phyloP scores from a whole-genome alignment of 37 sponge, comb jelly and placozoan species.

The Halisarca cf. caerulea region DNA sequence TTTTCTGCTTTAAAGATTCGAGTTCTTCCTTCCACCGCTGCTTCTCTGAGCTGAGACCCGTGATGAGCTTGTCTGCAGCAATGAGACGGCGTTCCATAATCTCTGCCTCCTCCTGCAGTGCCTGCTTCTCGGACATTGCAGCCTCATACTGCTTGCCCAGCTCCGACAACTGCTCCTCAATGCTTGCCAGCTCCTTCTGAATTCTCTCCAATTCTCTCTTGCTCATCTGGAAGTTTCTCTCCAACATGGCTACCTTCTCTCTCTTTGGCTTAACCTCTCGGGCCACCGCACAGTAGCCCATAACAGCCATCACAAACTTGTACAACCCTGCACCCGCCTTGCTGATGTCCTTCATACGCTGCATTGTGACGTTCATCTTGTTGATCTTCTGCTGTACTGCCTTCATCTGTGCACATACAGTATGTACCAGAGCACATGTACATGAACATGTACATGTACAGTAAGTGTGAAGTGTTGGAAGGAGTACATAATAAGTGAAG shows the following conservation, averaged over 20 bases:
- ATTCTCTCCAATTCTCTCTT: slow-evolving; percentile 97
- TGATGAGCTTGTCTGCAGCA: slow-evolving; percentile 97
- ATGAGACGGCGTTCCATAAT: slow-evolving; percentile 93
- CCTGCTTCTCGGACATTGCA: slow-evolving; percentile 91
- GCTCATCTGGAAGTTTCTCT: slow-evolving; percentile 90
- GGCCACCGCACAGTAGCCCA: slow-evolving; percentile 97
- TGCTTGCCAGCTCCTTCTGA: slow-evolving; percentile 78
- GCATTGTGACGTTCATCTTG: slow-evolving; percentile 75
- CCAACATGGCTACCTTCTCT: slow-evolving; percentile 95
- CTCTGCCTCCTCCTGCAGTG: slow-evolving; percentile 94
- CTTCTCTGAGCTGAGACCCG: slow-evolving; percentile 97
- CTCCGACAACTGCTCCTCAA: slow-evolving; percentile 78
- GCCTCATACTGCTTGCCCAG: slow-evolving; percentile 89
- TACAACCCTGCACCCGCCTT: slow-evolving; percentile 94
- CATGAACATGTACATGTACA: background rate
- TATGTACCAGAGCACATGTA: background rate
- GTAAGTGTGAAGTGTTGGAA: background rate
- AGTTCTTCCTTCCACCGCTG: slow-evolving; percentile 91
- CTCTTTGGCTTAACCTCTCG: slow-evolving; percentile 98
- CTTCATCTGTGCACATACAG: slow-evolving; percentile 48
- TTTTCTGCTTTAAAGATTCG: slow-evolving; percentile 77
- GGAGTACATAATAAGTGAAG: no score
- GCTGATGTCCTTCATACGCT: slow-evolving; percentile 89
- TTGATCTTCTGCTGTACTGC: slow-evolving; percentile 49
- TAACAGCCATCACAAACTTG: slow-evolving; percentile 95